Evolutionary conservation across 2,888 invertebrate genomes (phyloP).

Genomic region (Cacoxenus indagator): DNA sequence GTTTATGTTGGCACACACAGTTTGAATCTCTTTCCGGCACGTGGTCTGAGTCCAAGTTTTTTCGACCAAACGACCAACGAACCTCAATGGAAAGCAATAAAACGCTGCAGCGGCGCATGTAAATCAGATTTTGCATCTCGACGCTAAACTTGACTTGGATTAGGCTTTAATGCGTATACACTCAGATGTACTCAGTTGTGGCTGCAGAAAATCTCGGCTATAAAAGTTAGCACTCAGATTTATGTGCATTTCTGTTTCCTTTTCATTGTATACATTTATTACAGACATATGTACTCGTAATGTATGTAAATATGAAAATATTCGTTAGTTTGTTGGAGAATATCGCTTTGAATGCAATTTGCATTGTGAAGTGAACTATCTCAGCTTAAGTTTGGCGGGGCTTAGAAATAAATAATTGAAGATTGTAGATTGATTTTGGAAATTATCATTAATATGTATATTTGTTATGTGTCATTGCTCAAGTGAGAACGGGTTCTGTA

Average conservation of each 20-base stretch:
- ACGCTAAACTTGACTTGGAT: not conserved
- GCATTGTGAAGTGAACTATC: too few species aligned
- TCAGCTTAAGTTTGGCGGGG: too few species aligned
- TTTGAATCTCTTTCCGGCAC: not conserved
- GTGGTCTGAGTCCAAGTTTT: not conserved
- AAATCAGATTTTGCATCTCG: conserved; percentile 23
- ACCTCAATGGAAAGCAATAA: conserved; percentile 19
- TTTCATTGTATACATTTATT: not conserved
- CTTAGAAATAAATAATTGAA: too few species aligned
- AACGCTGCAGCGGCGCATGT: conserved; percentile 22
- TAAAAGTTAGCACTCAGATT: conserved; percentile 20
- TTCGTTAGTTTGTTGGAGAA: not conserved
- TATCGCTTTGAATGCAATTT: not conserved
- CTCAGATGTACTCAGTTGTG: not conserved
- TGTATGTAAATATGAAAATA: conserved; percentile 13
- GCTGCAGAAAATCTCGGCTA: not conserved
- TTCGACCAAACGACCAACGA: not conserved
- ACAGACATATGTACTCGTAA: too few species aligned
- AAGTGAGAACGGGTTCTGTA: too few species aligned
- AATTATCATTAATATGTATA: too few species aligned
- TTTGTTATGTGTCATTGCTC: too few species aligned
- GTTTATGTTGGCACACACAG: not conserved
- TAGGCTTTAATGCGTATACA: conserved; percentile 9
- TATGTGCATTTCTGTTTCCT: not conserved
- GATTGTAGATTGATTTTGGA: too few species aligned